Evolutionary conservation across 2,888 invertebrate species (phyloP), one percentile per base, ranked within the genome.

Genomic region (Podotricha telesiphe): DNA sequence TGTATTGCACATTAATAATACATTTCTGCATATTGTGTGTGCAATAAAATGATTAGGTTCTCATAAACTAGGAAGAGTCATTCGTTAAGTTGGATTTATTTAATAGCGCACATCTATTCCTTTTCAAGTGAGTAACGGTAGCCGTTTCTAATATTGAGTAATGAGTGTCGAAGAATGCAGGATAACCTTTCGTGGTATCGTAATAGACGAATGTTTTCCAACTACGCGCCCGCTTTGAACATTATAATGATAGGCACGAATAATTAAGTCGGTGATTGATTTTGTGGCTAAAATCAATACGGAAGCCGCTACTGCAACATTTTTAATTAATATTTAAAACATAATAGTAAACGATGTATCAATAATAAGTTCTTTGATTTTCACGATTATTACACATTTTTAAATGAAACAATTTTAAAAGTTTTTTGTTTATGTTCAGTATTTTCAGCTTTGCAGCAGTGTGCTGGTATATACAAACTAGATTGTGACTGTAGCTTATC

Each of bases 141-240:
- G 89, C 88, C 78, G 80, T 79, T 85, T 87, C 82, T 86, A 90
- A 89, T 91, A 89, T 85, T 90, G 87, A 91, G 82, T 89, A 88
- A 91, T 90, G 88, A 86, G 82, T 73, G 76, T 77, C 77, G 83
- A 85, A 84, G 85, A 86, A 86, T 81, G 83, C 83, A 82, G 85
- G 83, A 86, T 86, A 55, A 55, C 55, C 55, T 34, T 55, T 55
- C 17, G 34, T 17, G 15, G 34, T 55, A 37, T 37, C 55, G 55
- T 37, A 42, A 34, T 53, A 85, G 42, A 83, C 78, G 76, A 81
- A 59, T 45, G 28, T 28, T 74, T 79, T 79, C 78, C 81, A 81
- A 85, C 80, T 42, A 77, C 75, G 77, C 71, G 73, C 76, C 76
- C 78, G 77, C 74, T 76, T 73, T 68, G 72, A 67, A 79, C 78